Evolutionary conservation across 1,140 invertebrate genomes (phyloP), one percentile per base, ranked within the genome.

Genomic region (Pachypsylla venusta): DNA sequence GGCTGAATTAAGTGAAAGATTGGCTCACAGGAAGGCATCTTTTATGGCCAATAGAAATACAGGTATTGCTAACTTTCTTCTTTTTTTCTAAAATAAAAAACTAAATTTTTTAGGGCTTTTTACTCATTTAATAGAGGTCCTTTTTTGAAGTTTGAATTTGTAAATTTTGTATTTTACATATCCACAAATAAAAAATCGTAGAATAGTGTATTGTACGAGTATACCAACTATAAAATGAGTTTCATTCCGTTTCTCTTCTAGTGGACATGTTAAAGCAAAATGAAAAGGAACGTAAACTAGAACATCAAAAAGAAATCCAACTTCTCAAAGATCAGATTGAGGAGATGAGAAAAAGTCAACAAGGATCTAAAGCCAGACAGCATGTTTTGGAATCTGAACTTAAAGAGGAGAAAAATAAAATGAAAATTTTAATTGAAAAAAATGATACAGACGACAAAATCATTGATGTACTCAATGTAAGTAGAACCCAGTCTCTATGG

Each of bases 1-100:
- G 40, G 67, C 66, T 14, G 81, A 85, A 60, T 63, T 84, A 0
- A 78, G 78, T 62, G 74, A 75, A 22, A 83, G 79, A 65, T 63
- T 84, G 14, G 73, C 68, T 42, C 66, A 65, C 2, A 58, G 61
- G 3, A 63, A 67, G 16, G 61, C 53, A 7, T 48, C n/a, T 48
- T 48, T 48, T 19, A 48, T 48, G 42, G 22, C 22, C 7, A 48
- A 48, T n/a, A 5, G 42, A n/a, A 48, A 48, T 22, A 48, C 16
- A 48, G 30, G 30, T 35, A 35, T 10, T n/a, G n/a, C n/a, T n/a
- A n/a, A n/a, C n/a, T n/a, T n/a, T n/a, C n/a, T n/a, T n/a, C n/a
- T n/a, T n/a, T n/a, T n/a, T n/a, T n/a, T n/a, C n/a, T n/a, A n/a
- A n/a, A n/a, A n/a, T n/a, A n/a, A n/a, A n/a, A n/a, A n/a, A n/a